Conservation (phyloP, 2,113 vertebrate species). For the Clarias gariepinus region DNA sequence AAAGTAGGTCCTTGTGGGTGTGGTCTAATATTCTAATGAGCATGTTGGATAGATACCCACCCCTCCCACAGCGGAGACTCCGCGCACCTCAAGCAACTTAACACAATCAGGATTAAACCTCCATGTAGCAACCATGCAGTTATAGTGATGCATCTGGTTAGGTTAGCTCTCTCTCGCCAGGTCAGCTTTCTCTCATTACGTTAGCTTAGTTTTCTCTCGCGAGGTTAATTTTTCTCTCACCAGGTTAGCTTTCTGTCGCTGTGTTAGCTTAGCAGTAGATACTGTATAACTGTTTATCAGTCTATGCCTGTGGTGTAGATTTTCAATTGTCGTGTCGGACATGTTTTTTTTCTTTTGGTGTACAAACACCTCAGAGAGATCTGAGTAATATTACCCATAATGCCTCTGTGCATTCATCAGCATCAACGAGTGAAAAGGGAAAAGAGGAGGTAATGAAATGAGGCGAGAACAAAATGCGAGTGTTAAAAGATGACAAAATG, state of each 20-base stretch:
- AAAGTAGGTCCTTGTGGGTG: not conserved
- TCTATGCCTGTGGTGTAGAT: not conserved
- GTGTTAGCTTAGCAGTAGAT: not conserved
- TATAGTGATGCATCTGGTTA: not conserved
- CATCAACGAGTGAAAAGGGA: not conserved
- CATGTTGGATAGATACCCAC: not conserved
- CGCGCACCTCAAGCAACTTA: not conserved
- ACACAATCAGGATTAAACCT: not conserved
- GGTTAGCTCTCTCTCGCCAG: not conserved
- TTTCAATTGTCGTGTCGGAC: not conserved
- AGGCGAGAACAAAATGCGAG: conserved; percentile 2
- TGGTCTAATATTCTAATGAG: not conserved
- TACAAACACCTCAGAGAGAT: not conserved
- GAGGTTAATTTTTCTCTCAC: not conserved
- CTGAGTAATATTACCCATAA: conserved; percentile 18
- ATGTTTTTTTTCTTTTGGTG: not conserved
- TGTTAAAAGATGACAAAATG: conserved; percentile 37
- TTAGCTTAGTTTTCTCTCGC: not conserved
- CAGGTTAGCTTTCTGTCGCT: not conserved
- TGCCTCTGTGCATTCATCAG: conserved; percentile 2
- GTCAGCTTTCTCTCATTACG: not conserved
- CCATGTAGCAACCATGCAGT: not conserved
- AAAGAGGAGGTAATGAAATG: conserved; percentile 39
- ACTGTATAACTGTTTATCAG: not conserved
- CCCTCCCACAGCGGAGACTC: too few relatives aligned